Percentiles rank a stretch among this genome's conserved stretches.
These are phyloP conservation scores for Caenorhabditis wallacei DNA, from an alignment of 2,888 invertebrate genomes.

Conservation along the genomic window DNA sequence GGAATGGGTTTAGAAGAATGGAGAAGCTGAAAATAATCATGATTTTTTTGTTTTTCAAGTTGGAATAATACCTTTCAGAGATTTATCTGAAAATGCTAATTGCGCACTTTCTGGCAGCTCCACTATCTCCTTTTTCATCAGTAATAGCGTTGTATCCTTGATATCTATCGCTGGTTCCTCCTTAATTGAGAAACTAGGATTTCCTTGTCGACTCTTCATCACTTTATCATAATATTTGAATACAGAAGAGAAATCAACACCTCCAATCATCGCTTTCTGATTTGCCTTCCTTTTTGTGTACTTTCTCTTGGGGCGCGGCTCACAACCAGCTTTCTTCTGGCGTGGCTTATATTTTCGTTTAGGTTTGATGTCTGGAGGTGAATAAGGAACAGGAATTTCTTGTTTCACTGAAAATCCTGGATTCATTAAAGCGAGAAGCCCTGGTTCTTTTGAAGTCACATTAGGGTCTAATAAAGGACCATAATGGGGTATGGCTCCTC, in stretches of 20 bases:
- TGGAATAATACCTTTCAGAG: too few species aligned
- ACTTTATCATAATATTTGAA: neutral
- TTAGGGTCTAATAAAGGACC: neutral
- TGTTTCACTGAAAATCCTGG: neutral
- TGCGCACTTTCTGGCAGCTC: too few species aligned
- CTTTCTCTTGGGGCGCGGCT: neutral
- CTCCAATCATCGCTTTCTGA: neutral
- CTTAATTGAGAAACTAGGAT: too few species aligned
- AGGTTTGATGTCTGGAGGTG: neutral
- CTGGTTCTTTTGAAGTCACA: neutral
- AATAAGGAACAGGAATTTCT: neutral
- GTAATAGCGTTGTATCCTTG: too few species aligned
- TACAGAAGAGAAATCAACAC: neutral
- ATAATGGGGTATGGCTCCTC: neutral
- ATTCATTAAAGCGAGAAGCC: neutral
- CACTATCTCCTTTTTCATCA: too few species aligned
- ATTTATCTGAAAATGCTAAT: too few species aligned
- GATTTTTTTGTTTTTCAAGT: too few species aligned
- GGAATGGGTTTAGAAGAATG: too few species aligned
- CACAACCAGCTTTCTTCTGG: neutral
- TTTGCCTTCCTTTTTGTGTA: neutral
- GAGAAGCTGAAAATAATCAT: too few species aligned
- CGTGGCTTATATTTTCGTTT: neutral
- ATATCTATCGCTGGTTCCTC: too few species aligned
- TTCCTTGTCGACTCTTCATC: neutral